phyloP scores from a whole-genome alignment of 2,113 vertebrate species.

The Scalopus aquaticus region DNA sequence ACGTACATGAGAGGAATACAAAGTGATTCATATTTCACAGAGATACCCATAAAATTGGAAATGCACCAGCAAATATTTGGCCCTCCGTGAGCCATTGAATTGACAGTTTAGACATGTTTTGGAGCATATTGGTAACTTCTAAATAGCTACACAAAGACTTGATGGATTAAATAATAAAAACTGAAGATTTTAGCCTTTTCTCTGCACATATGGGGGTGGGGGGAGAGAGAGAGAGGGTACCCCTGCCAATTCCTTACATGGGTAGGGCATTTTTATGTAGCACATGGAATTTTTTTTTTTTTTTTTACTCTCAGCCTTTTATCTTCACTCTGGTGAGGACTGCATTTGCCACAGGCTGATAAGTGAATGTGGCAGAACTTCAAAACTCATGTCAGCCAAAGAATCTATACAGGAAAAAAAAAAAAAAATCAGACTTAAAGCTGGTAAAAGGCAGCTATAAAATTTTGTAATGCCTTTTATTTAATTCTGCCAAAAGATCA shows the following conservation, averaged over 20 bases:
- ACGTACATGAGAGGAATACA: background rate
- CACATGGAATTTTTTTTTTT: constrained; percentile 44
- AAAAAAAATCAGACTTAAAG: constrained; percentile 75
- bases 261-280: constrained; percentile 65
- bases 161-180: background rate
- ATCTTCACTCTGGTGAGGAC: constrained; percentile 60
- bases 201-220: background rate
- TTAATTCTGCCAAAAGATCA: constrained; percentile 79
- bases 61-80: background rate
- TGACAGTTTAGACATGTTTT: background rate
- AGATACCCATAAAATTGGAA: constrained; percentile 29
- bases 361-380: constrained; percentile 77
- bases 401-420: constrained; percentile 53
- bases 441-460: constrained; percentile 75
- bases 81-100: background rate
- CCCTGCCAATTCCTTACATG: constrained; percentile 55
- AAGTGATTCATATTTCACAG: constrained; percentile 31
- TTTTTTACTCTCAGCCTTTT: constrained; percentile 56
- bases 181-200: background rate
- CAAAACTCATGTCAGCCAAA: constrained; percentile 78
- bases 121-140: background rate
- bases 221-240: background rate
- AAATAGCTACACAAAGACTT: background rate
- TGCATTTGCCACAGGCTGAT: constrained; percentile 73
- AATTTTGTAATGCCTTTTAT: constrained; percentile 66